A percentile compares a stretch with the other conserved stretches of the same genome.
Evolutionary conservation across 2,113 vertebrate species (phyloP).

Genomic region (Amblyornis subalaris): DNA sequence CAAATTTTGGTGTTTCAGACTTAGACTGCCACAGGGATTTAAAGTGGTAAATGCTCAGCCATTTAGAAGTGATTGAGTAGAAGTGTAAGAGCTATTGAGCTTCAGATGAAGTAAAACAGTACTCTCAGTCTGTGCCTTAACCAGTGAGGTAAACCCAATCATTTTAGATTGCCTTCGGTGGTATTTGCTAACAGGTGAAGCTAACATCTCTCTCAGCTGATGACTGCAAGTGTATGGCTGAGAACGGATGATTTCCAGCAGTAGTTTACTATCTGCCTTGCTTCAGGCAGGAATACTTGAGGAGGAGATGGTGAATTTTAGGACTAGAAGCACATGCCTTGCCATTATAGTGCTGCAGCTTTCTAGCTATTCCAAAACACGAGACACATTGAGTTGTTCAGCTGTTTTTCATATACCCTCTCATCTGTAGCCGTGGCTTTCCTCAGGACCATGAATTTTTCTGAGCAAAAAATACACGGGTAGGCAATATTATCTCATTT

Average conservation of each 20-base stretch:
- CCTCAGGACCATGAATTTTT: not conserved
- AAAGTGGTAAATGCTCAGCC: not conserved
- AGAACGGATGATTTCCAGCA: not conserved
- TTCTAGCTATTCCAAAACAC: not conserved
- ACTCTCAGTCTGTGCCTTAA: not conserved
- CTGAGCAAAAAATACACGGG: not conserved
- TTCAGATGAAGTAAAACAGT: not conserved
- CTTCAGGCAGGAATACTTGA: not conserved
- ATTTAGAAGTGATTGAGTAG: not conserved
- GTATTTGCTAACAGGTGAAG: not conserved
- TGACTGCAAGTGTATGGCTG: not conserved
- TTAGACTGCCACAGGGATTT: not conserved
- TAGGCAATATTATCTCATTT: not conserved
- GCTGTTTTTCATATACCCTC: not conserved
- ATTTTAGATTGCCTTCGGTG: not conserved
- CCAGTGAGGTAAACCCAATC: not conserved
- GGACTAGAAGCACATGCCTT: not conserved
- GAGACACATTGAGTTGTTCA: not conserved
- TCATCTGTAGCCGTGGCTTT: not conserved
- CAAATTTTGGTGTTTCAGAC: not conserved
- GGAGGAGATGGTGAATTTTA: not conserved
- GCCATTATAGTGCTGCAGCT: not conserved
- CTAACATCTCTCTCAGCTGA: not conserved
- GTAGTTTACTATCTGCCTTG: not conserved
- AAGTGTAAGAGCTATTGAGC: not conserved